Percentiles rank a stretch among this genome's conserved stretches.
phyloP scores from a whole-genome alignment of 1,140 invertebrate species.

The Cydia fagiglandana region DNA sequence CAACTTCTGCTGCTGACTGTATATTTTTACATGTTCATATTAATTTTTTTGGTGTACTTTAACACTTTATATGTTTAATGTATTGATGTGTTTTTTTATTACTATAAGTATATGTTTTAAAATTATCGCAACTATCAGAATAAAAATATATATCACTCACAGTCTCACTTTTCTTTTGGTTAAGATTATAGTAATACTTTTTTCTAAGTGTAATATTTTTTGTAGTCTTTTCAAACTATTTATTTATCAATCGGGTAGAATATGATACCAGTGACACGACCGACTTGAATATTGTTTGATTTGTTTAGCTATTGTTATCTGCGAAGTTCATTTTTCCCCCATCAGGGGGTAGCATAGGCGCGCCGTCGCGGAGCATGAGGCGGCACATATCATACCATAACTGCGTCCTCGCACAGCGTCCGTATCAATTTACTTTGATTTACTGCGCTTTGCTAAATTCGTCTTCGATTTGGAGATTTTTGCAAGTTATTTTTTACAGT shows the following conservation, averaged over 20 bases:
- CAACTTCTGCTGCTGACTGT: too few relatives aligned
- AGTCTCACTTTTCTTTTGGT: too few relatives aligned
- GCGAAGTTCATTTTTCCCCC: conserved; percentile 5
- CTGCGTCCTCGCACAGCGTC: neutral
- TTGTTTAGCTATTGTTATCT: conserved; percentile 11
- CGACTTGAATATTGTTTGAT: neutral
- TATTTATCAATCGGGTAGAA: neutral
- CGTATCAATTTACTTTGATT: neutral
- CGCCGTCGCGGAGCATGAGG: conserved; percentile 65
- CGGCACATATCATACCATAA: conserved; percentile 44
- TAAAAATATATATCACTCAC: too few relatives aligned
- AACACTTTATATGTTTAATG: too few relatives aligned
- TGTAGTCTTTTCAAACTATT: too few relatives aligned
- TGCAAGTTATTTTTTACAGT: neutral
- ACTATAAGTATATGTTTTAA: too few relatives aligned
- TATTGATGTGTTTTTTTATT: too few relatives aligned
- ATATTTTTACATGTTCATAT: too few relatives aligned
- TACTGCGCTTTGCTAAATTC: conserved; percentile 37
- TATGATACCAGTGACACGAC: neutral
- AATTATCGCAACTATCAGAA: too few relatives aligned
- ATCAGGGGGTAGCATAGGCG: conserved; percentile 58
- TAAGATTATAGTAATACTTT: too few relatives aligned
- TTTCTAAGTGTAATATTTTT: too few relatives aligned
- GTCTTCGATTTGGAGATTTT: conserved; percentile 33
- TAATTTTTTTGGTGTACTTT: too few relatives aligned